A percentile compares a stretch with the other conserved stretches of the same genome.
Conservation (phyloP, 1,140 invertebrate species). For the Vanessa atalanta region DNA sequence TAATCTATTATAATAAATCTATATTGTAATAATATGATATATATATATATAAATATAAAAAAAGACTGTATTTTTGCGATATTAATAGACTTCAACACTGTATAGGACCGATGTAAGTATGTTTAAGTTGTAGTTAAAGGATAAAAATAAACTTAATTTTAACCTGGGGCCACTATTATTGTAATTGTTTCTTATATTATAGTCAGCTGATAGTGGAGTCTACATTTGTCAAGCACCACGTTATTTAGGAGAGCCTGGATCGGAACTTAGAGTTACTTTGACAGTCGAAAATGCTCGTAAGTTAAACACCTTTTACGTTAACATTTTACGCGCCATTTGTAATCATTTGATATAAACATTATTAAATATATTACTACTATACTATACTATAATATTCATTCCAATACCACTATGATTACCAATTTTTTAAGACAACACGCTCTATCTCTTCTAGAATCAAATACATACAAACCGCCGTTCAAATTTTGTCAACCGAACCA, state of each 20-base stretch:
- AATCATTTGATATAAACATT: too few relatives aligned
- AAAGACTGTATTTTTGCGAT: too few relatives aligned
- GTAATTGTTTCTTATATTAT: conserved; percentile 19
- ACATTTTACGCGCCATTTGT: neutral
- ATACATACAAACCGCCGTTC: conserved; percentile 67
- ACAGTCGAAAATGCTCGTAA: conserved; percentile 59
- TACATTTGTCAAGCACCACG: conserved; percentile 91
- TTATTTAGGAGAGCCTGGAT: conserved; percentile 81
- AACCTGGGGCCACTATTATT: neutral
- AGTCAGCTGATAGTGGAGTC: conserved; percentile 87
- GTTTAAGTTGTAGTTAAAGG: too few relatives aligned
- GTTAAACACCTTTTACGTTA: conserved; percentile 26
- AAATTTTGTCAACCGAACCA: conserved; percentile 83
- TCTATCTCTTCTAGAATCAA: conserved; percentile 38
- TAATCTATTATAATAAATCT: too few relatives aligned
- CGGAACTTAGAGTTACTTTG: conserved; percentile 56
- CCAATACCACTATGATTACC: neutral
- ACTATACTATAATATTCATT: neutral
- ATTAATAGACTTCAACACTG: too few relatives aligned
- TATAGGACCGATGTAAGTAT: too few relatives aligned
- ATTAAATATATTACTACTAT: too few relatives aligned
- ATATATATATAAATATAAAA: too few relatives aligned
- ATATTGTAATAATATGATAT: too few relatives aligned
- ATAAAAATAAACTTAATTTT: too few relatives aligned
- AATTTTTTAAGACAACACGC: too few relatives aligned